Percentiles rank a stretch among this genome's conserved stretches.
These are phyloP conservation scores for Rhadinocentrus ornatus DNA, from an alignment of 2,797 vertebrate species.

Conservation along the genomic window DNA sequence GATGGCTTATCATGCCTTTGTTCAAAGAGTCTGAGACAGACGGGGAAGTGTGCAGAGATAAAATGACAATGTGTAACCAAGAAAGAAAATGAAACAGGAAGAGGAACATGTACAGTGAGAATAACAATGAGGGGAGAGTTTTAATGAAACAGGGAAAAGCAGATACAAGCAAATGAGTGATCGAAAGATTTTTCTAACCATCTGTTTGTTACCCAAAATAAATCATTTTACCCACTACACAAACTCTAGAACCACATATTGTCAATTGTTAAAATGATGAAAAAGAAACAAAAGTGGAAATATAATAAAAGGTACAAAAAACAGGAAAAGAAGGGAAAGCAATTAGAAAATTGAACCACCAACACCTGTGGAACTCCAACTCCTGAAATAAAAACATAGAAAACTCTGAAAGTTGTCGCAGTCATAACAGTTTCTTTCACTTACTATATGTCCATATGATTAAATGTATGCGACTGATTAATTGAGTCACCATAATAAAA, in stretches of 20 bases:
- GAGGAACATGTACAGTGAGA: constrained; percentile 18
- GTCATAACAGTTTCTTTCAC: constrained; percentile 32
- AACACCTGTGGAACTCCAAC: constrained; percentile 23
- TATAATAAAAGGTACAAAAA: constrained; percentile 13
- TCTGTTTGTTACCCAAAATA: not conserved
- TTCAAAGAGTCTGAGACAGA: constrained; percentile 67
- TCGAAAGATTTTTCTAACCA: constrained; percentile 1
- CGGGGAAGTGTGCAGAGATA: constrained; percentile 41
- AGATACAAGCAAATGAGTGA: constrained; percentile 21
- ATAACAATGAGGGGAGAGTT: constrained; percentile 30
- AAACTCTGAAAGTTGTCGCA: constrained; percentile 15
- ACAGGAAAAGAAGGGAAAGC: not conserved
- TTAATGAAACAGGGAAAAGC: constrained; percentile 23
- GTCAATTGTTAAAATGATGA: constrained; percentile 5
- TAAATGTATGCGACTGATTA: constrained; percentile 47
- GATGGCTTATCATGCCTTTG: constrained; percentile 66
- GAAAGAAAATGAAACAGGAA: constrained; percentile 53
- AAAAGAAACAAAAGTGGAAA: constrained; percentile 13
- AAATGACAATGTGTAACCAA: constrained; percentile 47
- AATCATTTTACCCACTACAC: not conserved
- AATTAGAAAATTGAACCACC: not conserved
- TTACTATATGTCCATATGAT: constrained; percentile 18
- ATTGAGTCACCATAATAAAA: constrained; percentile 18
- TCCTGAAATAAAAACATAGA: not conserved
- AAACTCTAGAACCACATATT: constrained; percentile 18